phyloP scores from a whole-genome alignment of 2,797 vertebrate genomes.

The Esox masquinongy region DNA sequence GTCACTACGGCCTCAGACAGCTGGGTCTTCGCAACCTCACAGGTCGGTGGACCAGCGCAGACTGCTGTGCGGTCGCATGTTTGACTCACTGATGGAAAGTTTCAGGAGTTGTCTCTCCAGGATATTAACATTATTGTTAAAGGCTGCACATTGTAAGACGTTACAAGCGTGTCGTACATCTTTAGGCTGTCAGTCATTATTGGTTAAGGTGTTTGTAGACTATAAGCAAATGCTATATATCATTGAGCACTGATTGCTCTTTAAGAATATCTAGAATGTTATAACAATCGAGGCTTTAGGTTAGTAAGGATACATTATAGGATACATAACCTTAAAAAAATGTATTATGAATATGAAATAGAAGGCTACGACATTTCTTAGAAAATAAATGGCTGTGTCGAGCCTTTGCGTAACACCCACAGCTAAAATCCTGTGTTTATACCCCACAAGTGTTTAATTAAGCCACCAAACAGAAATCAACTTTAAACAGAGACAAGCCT shows the following conservation, averaged over 20 bases:
- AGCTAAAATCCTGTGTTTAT: constrained; percentile 42
- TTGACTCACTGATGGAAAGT: not conserved
- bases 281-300: too few relatives aligned
- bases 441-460: constrained; percentile 49
- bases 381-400: constrained; percentile 26
- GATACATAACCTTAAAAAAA: not conserved
- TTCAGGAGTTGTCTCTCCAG: too few relatives aligned
- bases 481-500: constrained; percentile 39
- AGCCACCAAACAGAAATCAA: constrained; percentile 52
- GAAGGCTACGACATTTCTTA: constrained; percentile 22
- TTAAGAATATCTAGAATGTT: too few relatives aligned
- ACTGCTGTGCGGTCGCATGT: not conserved
- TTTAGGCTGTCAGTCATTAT: too few relatives aligned
- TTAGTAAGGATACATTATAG: too few relatives aligned
- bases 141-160: too few relatives aligned
- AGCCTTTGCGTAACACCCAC: constrained; percentile 42
- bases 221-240: too few relatives aligned
- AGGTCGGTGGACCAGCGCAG: constrained; percentile 59
- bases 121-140: too few relatives aligned
- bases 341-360: not conserved
- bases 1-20: constrained; percentile 90
- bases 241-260: too few relatives aligned
- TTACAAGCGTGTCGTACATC: too few relatives aligned
- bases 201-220: too few relatives aligned
- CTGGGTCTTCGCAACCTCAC: constrained; percentile 93